These are phyloP conservation scores for Phoenicopterus ruber DNA, from an alignment of 2,113 vertebrate species.

Conservation along the genomic window DNA sequence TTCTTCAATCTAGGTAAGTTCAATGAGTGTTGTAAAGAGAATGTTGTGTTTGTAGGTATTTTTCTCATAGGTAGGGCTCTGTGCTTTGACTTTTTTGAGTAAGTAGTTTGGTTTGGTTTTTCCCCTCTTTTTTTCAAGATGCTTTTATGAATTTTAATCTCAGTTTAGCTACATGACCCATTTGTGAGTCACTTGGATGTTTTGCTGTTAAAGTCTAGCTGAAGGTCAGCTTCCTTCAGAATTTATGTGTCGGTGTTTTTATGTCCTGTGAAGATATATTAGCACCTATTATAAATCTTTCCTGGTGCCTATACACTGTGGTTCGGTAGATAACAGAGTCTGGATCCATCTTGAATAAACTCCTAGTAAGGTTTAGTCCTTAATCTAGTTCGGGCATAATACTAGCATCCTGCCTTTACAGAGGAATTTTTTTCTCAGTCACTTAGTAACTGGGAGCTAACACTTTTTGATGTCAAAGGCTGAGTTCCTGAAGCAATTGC, in stretches of 20 bases:
- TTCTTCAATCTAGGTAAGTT: background rate
- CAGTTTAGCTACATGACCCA: fast-evolving
- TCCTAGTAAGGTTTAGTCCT: background rate
- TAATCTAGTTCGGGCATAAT: background rate
- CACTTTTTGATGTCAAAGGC: background rate
- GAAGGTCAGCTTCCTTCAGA: background rate
- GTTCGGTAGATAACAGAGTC: background rate
- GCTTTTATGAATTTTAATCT: background rate
- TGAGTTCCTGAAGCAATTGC: background rate
- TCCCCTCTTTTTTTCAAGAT: background rate
- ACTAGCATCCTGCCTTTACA: fast-evolving
- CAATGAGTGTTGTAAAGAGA: fast-evolving
- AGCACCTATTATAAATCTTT: background rate
- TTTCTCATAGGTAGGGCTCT: background rate
- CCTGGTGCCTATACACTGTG: background rate
- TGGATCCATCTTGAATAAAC: background rate
- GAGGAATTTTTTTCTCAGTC: background rate
- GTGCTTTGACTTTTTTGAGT: background rate
- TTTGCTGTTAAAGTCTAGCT: background rate
- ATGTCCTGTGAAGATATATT: background rate
- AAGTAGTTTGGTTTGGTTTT: background rate
- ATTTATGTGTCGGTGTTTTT: background rate
- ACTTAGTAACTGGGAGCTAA: background rate
- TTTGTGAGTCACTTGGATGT: background rate
- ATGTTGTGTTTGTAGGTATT: background rate